These are phyloP conservation scores for Drusus annulatus DNA, from an alignment of 1,140 invertebrate species.

Conservation along the genomic window DNA sequence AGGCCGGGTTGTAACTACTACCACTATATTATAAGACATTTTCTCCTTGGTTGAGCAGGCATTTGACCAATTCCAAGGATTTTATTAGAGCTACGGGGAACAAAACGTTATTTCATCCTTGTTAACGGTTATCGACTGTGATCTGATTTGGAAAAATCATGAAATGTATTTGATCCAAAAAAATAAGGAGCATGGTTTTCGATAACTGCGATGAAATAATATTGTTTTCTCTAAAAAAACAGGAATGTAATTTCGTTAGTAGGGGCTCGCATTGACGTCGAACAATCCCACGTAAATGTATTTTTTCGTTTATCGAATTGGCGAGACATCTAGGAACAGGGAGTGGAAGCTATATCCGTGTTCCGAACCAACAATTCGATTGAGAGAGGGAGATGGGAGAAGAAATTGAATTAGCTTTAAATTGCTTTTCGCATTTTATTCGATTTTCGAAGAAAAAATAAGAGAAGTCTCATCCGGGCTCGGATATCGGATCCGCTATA, in stretches of 20 bases:
- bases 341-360: conserved; percentile 1
- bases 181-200: too few species aligned
- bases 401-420: conserved; percentile 25
- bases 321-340: background rate
- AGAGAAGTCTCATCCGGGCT: background rate
- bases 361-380: conserved; percentile 32
- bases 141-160: too few species aligned
- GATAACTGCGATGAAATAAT: too few species aligned
- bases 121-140: too few species aligned
- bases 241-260: background rate
- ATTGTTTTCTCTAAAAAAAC: background rate
- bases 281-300: conserved; percentile 4
- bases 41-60: too few species aligned
- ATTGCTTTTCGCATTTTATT: conserved; percentile 33
- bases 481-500: background rate
- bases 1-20: too few species aligned
- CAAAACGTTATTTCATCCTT: too few species aligned
- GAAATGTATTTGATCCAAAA: too few species aligned
- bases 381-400: conserved; percentile 24
- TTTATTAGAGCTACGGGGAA: too few species aligned
- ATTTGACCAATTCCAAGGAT: too few species aligned
- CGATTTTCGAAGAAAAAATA: conserved; percentile 24
- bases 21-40: too few species aligned
- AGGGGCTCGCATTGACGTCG: background rate
- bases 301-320: conserved; percentile 26